A percentile compares a stretch with the other conserved stretches of the same genome.
These are phyloP conservation scores for Chelonia mydas DNA, from an alignment of 2,797 vertebrate genomes.

Conservation along the genomic window DNA sequence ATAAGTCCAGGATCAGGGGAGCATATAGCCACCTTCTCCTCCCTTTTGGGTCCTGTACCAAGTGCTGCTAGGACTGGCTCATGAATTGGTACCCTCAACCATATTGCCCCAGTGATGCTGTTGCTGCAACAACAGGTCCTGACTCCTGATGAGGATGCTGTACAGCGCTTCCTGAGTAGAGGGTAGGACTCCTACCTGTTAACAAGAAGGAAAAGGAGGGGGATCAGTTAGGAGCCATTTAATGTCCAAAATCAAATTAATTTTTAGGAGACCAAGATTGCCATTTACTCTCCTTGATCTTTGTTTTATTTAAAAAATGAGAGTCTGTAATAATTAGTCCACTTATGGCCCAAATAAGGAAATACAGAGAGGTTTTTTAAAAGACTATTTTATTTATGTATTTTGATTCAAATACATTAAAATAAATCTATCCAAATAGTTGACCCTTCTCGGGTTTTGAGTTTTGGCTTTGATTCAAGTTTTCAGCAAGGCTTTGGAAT, in stretches of 20 bases:
- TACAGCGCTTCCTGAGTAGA: not conserved
- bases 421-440: not conserved
- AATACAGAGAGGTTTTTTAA: not conserved
- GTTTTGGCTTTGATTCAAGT: conserved; percentile 49
- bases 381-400: not conserved
- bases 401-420: not conserved
- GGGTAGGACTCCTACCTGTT: not conserved
- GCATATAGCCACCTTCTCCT: not conserved
- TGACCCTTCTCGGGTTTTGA: conserved; percentile 36
- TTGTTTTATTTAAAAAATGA: not conserved
- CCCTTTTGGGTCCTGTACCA: not conserved
- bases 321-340: not conserved
- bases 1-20: not conserved
- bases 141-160: not conserved
- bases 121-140: not conserved
- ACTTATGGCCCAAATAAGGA: not conserved
- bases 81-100: not conserved
- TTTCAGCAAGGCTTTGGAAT: conserved; percentile 35
- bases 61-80: not conserved
- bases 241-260: not conserved
- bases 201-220: not conserved
- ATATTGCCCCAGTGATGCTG: not conserved
- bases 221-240: not conserved
- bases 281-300: not conserved
- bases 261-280: not conserved